phyloP scores from a whole-genome alignment of 2,888 invertebrate species.

The Eremobia ochroleuca region DNA sequence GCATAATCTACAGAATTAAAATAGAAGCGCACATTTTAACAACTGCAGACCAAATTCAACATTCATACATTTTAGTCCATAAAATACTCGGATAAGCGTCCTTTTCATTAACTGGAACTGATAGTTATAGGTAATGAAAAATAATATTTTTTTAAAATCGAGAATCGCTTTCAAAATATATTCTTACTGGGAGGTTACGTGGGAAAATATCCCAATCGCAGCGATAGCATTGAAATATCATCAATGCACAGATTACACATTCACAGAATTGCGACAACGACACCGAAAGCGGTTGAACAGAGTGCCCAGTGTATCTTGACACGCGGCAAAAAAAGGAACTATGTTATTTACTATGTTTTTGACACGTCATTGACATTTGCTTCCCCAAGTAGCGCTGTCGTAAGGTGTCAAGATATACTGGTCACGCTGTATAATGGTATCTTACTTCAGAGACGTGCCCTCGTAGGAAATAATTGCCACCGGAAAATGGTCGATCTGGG shows the following conservation, averaged over 20 bases:
- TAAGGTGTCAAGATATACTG: constrained; percentile 7
- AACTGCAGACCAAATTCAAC: neutral
- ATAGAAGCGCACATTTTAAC: neutral
- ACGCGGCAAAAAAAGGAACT: neutral
- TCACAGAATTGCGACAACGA: constrained; percentile 40
- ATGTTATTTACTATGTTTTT: constrained; percentile 5
- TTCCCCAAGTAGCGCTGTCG: neutral
- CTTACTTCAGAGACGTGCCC: constrained; percentile 41
- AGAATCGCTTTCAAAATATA: neutral
- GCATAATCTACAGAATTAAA: neutral
- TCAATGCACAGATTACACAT: constrained; percentile 41
- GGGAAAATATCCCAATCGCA: constrained; percentile 24
- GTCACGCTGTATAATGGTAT: constrained; percentile 14
- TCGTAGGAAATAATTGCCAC: constrained; percentile 56
- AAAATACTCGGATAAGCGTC: neutral
- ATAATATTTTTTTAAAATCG: neutral
- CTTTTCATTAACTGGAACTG: neutral
- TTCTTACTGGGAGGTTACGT: constrained; percentile 5
- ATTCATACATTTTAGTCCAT: neutral
- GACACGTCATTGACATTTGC: neutral
- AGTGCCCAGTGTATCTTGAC: constrained; percentile 4
- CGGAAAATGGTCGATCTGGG: constrained; percentile 39
- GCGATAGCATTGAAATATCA: constrained; percentile 28
- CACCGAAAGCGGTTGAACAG: constrained; percentile 13
- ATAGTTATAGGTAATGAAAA: neutral